phyloP scores from a whole-genome alignment of 1,140 invertebrate genomes.

The Dicyema japonicum region DNA sequence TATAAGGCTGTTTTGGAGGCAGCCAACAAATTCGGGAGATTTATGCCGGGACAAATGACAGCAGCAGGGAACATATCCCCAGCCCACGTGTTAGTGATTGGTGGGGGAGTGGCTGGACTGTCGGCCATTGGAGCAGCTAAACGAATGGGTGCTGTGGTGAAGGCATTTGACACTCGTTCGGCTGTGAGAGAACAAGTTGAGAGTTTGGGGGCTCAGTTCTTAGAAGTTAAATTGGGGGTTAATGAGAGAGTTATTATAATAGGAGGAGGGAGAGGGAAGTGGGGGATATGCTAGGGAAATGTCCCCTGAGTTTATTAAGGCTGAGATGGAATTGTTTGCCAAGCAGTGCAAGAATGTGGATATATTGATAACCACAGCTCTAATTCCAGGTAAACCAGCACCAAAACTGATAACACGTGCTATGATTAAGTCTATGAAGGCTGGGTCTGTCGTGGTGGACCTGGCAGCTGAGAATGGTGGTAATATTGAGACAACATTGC shows the following conservation, averaged over 20 bases:
- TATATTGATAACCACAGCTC: constrained; percentile 47
- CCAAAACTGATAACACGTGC: constrained; percentile 45
- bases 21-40: constrained; percentile 49
- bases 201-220: constrained; percentile 48
- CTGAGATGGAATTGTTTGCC: constrained; percentile 47
- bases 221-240: constrained; percentile 27
- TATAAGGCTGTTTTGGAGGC: constrained; percentile 59
- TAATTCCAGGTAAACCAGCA: constrained; percentile 54
- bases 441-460: constrained; percentile 55
- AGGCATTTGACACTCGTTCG: constrained; percentile 48
- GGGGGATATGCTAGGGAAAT: constrained; percentile 63
- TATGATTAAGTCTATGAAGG: constrained; percentile 47
- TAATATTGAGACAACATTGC: constrained; percentile 46
- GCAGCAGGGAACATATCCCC: constrained; percentile 50
- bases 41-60: constrained; percentile 58
- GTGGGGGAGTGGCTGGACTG: constrained; percentile 51
- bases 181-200: constrained; percentile 62
- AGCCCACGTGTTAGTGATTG: constrained; percentile 48
- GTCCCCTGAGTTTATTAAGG: constrained; percentile 51
- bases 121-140: constrained; percentile 47
- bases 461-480: constrained; percentile 54
- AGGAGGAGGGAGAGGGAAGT: constrained; percentile 45
- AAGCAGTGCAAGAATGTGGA: constrained; percentile 42
- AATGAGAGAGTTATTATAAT: constrained; percentile 5
- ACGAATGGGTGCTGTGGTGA: constrained; percentile 52